These are phyloP conservation scores for Alosa sapidissima DNA, from an alignment of 2,797 vertebrate species.

Conservation along the genomic window DNA sequence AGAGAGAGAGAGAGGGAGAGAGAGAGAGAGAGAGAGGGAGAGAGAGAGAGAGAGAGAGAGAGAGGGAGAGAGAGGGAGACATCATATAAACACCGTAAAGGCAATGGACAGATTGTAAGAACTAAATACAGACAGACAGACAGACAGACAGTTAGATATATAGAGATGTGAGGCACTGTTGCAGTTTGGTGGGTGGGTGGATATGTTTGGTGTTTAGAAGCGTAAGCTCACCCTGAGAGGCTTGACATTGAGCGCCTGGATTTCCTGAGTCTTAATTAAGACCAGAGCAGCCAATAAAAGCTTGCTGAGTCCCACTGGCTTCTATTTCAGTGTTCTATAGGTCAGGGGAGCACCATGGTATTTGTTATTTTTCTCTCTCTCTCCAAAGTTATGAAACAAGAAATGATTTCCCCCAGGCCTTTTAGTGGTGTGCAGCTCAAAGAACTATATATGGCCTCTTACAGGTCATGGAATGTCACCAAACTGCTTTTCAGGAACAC, in stretches of 20 bases:
- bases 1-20: background rate
- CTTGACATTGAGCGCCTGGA: constrained; percentile 6
- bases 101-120: background rate
- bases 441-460: background rate
- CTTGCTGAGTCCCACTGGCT: constrained; percentile 18
- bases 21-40: background rate
- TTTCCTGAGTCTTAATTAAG: constrained; percentile 33
- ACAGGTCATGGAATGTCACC: background rate
- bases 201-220: constrained; percentile 8
- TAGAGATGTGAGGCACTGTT: background rate
- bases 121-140: background rate
- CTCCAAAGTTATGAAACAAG: constrained; percentile 15
- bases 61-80: background rate
- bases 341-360: background rate
- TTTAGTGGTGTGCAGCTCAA: background rate
- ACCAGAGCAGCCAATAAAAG: constrained; percentile 30
- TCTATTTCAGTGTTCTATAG: background rate
- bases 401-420: constrained; percentile 1
- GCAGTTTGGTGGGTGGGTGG: background rate
- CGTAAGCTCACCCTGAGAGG: constrained; percentile 3
- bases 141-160: background rate
- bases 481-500: constrained; percentile 10
- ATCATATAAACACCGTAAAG: background rate
- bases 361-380: background rate
- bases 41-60: background rate